Base-by-base conservation (phyloP, 1,140 invertebrate genomes). In the Panagrolaimus sp. region DNA sequence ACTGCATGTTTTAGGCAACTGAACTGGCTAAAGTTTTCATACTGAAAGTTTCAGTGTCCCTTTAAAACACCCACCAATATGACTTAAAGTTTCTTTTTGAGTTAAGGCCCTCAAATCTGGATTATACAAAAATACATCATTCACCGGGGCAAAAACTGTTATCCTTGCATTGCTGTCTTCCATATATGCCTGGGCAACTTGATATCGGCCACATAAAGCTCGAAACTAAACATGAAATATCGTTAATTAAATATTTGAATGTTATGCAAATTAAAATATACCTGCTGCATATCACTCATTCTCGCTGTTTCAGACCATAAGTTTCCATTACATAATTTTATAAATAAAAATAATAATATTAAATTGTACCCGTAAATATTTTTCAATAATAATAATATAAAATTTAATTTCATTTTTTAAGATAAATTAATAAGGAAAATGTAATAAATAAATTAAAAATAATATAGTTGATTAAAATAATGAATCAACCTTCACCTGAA, bases 111-210 rank as follows among this genome's bases (percentile, higher is more conserved):
- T 58, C 14, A 83, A 69, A 71, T 81, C 76, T 24, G 80, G 80
- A 74, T 82, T 83, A 67, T 83, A 83, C 26, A 83, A 75, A 69
- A 83, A 82, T 28, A 82, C 80, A 63, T 82, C 80, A 69, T 82
- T 81, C 24, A 82, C 80, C 10, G 82, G 82, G 12, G 80, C 82
- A 68, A 82, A 83, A 28, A 83, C 69, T 43, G 82, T 83, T 28
- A 83, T 69, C 26, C 79, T 28, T 8, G 80, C 81, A 69, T 82
- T 82, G 24, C 70, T 75, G 68, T 82, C 80, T 58, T 82, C 76
- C 82, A 82, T 83, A 55, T 82, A 82, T 3, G 80, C 82, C 43
- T 75, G 70, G 1, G 76, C 71, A 15, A 82, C 80, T 52, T 79
- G 71, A 63, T 82, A 82, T 10, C 76, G 73, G 14, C 77, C 81